Percentiles rank a stretch among this genome's conserved stretches.
Conservation (phyloP, 2,113 vertebrate species). For the Manacus vitellinus region DNA sequence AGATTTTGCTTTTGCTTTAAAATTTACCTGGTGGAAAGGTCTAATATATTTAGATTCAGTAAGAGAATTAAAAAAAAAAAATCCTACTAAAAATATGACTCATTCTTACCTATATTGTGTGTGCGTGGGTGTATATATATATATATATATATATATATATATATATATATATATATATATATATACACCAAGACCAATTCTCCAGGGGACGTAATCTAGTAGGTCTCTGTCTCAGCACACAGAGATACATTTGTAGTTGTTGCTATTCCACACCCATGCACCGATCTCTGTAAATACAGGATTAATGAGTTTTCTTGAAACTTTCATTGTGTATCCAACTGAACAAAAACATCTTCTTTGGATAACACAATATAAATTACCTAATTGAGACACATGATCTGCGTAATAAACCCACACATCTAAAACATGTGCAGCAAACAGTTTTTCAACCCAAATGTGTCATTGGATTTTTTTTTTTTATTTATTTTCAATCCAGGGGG, state of each 20-base stretch:
- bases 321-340: slow-evolving; percentile 16
- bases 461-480: not conserved
- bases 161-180: not conserved
- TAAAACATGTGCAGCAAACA: slow-evolving; percentile 51
- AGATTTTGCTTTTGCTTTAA: not conserved
- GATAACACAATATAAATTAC: slow-evolving; percentile 61
- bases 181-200: not conserved
- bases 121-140: too few species aligned
- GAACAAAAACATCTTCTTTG: slow-evolving; percentile 52
- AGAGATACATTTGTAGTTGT: not conserved
- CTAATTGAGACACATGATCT: slow-evolving; percentile 55
- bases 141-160: not conserved
- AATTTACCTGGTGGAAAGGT: not conserved
- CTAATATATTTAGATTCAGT: not conserved
- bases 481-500: not conserved
- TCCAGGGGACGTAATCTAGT: not conserved
- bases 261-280: not conserved
- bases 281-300: slow-evolving; percentile 2
- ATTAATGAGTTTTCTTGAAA: slow-evolving; percentile 38
- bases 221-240: not conserved
- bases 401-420: slow-evolving; percentile 60
- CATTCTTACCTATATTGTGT: not conserved
- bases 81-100: not conserved
- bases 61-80: not conserved
- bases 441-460: slow-evolving; percentile 34